Evolutionary conservation across 35 echinoderm and acorn worm genomes (phyloP).

Genomic region (Diadema setosum): DNA sequence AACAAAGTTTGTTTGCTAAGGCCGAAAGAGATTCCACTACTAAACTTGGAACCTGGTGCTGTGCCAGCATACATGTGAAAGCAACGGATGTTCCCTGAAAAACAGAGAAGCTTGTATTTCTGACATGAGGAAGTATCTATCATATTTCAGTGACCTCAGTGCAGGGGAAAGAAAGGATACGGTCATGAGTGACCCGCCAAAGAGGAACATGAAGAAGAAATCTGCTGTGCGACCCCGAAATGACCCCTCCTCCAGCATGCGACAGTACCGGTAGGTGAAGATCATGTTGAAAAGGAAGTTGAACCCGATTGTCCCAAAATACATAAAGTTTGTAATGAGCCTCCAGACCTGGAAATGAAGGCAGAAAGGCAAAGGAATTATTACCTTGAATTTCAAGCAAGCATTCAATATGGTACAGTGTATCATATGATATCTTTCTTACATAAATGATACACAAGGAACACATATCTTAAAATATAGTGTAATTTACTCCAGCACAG

Average conservation of each 20-base stretch:
- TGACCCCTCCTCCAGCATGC: slow-evolving; percentile 94
- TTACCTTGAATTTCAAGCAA: not conserved
- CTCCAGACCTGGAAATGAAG: slow-evolving; percentile 69
- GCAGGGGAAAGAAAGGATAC: slow-evolving; percentile 99
- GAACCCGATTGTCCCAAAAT: slow-evolving; percentile 97
- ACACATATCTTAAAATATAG: too few relatives aligned
- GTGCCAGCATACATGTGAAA: too few relatives aligned
- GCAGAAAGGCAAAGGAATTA: not conserved
- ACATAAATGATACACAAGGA: too few relatives aligned
- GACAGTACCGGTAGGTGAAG: slow-evolving; percentile 97
- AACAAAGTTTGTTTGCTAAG: too few relatives aligned
- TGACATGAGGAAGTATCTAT: too few relatives aligned
- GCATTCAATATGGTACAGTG: too few relatives aligned
- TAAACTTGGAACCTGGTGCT: too few relatives aligned
- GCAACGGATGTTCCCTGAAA: too few relatives aligned
- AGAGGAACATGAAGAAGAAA: slow-evolving; percentile 98
- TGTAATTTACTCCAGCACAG: not conserved
- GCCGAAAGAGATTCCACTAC: too few relatives aligned
- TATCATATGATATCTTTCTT: too few relatives aligned
- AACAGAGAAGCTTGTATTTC: too few relatives aligned
- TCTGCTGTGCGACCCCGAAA: slow-evolving; percentile 92
- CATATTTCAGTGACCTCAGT: too few relatives aligned
- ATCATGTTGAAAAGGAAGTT: slow-evolving; percentile 99
- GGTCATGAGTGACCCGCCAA: slow-evolving; percentile 88
- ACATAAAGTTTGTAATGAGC: slow-evolving; percentile 92